A percentile compares a stretch with the other conserved stretches of the same genome.
Evolutionary conservation across 2,797 vertebrate species (phyloP).

Genomic region (Gorsachius magnificus): DNA sequence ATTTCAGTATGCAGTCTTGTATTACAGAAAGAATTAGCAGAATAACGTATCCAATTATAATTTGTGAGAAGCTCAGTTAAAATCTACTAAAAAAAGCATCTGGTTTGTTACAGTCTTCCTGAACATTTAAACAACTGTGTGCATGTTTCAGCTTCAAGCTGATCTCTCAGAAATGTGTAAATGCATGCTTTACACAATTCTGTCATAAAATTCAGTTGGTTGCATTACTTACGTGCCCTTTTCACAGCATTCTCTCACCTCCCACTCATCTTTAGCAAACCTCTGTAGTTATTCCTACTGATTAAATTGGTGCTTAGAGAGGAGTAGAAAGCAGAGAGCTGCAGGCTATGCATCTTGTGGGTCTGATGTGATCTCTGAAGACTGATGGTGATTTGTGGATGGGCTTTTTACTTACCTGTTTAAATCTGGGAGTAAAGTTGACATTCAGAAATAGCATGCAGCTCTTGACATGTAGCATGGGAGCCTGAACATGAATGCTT

Average conservation of each 20-base stretch:
- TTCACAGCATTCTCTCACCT: slow-evolving; percentile 44
- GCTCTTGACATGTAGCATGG: not conserved
- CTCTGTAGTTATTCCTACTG: slow-evolving; percentile 41
- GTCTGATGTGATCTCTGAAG: not conserved
- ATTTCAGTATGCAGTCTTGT: not conserved
- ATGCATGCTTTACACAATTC: slow-evolving; percentile 30
- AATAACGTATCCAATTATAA: not conserved
- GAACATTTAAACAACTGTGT: slow-evolving; percentile 25
- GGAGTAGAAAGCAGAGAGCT: not conserved
- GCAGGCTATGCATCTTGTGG: not conserved
- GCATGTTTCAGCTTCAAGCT: slow-evolving; percentile 8
- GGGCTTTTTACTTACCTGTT: not conserved
- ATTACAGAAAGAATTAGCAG: not conserved
- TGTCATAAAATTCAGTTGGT: slow-evolving; percentile 15
- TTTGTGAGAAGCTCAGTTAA: not conserved
- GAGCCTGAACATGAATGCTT: not conserved
- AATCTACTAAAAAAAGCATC: slow-evolving; percentile 14
- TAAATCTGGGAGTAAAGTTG: not conserved
- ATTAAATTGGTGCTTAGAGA: slow-evolving; percentile 24
- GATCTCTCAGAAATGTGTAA: slow-evolving; percentile 37
- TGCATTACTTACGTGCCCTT: slow-evolving; percentile 1
- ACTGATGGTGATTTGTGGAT: not conserved
- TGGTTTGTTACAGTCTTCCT: slow-evolving; percentile 1
- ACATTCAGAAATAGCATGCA: not conserved
- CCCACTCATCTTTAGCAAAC: slow-evolving; percentile 38